Percentiles rank a stretch among this genome's conserved stretches.
Conservation (phyloP, 2,797 vertebrate genomes). For the Hydrocynus forskahlii region DNA sequence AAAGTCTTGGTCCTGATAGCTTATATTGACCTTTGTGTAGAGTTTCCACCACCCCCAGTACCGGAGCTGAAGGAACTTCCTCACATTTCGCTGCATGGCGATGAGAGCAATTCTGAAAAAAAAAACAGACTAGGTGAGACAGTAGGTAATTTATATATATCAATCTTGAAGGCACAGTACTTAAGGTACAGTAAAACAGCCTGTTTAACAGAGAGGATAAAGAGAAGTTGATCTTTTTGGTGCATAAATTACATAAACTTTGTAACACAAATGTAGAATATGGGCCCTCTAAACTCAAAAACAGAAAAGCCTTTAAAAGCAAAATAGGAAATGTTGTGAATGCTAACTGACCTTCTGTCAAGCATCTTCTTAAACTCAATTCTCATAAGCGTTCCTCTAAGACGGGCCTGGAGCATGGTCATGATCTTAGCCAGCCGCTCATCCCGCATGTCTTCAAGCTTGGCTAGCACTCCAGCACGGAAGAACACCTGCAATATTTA, state of each 20-base stretch:
- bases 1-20: neutral
- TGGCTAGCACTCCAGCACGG: constrained; percentile 72
- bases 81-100: constrained; percentile 74
- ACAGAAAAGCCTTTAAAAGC: neutral
- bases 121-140: neutral
- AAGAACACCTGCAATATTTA: constrained; percentile 71
- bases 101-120: constrained; percentile 70
- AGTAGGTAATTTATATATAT: too few species aligned
- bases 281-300: too few species aligned
- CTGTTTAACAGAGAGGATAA: too few species aligned
- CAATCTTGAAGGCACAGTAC: too few species aligned
- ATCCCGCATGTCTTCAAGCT: constrained; percentile 75
- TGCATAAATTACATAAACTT: too few species aligned
- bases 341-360: constrained; percentile 66
- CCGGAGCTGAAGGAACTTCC: constrained; percentile 77
- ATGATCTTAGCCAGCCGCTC: constrained; percentile 75
- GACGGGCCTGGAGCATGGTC: constrained; percentile 67
- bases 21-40: constrained; percentile 69
- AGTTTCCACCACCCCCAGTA: constrained; percentile 80
- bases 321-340: neutral
- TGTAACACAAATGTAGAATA: too few species aligned
- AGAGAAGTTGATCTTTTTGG: too few species aligned
- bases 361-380: constrained; percentile 78
- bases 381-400: constrained; percentile 72
- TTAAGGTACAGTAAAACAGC: too few species aligned